Evolutionary conservation across 2,797 vertebrate species (phyloP).

Genomic region (Sebastes paucispinis): DNA sequence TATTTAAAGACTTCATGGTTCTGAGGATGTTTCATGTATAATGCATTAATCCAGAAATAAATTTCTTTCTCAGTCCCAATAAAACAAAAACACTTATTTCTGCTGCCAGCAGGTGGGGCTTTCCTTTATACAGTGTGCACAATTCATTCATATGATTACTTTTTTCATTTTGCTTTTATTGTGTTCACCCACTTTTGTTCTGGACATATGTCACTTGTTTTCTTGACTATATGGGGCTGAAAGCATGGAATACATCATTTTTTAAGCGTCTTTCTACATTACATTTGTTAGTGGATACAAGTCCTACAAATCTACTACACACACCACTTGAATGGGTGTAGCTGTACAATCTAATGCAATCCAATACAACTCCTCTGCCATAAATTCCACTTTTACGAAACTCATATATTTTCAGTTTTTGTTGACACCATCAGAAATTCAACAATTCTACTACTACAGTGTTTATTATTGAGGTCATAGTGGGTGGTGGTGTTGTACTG

Average conservation of each 20-base stretch:
- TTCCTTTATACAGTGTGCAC: not conserved
- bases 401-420: not conserved
- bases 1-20: not conserved
- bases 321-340: not conserved
- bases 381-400: not conserved
- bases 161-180: not conserved
- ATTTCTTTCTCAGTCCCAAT: not conserved
- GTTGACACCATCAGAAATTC: not conserved
- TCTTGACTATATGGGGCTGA: not conserved
- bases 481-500: not conserved
- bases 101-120: not conserved
- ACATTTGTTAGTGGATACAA: not conserved
- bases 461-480: not conserved
- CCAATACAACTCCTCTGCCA: not conserved
- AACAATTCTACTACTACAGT: not conserved
- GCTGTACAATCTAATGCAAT: not conserved
- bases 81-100: not conserved
- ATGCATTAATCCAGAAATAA: not conserved
- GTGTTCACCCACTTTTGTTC: not conserved
- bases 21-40: not conserved
- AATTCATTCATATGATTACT: not conserved
- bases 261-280: not conserved
- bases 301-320: not conserved
- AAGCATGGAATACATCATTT: not conserved
- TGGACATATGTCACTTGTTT: not conserved